These are phyloP conservation scores for Micropoecilia bifurca DNA, from an alignment of 2,797 vertebrate species.

Conservation along the genomic window DNA sequence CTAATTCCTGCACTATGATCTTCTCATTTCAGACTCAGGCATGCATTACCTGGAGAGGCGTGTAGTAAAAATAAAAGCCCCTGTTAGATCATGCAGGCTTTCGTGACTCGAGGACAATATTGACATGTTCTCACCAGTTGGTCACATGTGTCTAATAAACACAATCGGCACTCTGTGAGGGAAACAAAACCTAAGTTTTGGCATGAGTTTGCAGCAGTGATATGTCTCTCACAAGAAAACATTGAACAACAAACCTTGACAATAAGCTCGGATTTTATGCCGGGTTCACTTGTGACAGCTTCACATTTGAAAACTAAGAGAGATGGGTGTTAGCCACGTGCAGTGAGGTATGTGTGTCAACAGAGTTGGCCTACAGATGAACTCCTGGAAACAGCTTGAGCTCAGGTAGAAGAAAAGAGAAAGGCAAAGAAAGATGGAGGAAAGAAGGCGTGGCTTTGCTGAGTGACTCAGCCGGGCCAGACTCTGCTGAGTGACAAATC, in stretches of 20 bases:
- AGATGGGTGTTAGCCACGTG: constrained; percentile 71
- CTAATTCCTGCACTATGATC: constrained; percentile 55
- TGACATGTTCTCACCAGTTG: constrained; percentile 48
- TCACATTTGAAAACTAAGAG: constrained; percentile 44
- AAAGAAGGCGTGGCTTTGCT: constrained; percentile 71
- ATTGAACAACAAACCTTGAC: constrained; percentile 8
- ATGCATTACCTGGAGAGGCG: constrained; percentile 41
- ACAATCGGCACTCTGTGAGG: background rate
- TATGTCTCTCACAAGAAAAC: constrained; percentile 12
- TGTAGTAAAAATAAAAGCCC: constrained; percentile 67
- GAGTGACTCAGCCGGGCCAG: constrained; percentile 69
- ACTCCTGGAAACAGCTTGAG: constrained; percentile 68
- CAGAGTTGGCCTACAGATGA: constrained; percentile 75
- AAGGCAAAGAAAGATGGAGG: constrained; percentile 66
- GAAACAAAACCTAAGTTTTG: background rate
- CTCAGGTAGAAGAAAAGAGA: constrained; percentile 70
- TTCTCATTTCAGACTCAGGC: constrained; percentile 60
- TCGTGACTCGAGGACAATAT: constrained; percentile 46
- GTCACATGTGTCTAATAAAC: constrained; percentile 40
- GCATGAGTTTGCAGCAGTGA: background rate
- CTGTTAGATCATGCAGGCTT: constrained; percentile 44
- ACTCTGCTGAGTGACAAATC: constrained; percentile 80
- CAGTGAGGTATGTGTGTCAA: constrained; percentile 78
- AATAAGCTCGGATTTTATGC: constrained; percentile 14
- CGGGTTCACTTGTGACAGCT: background rate